These are phyloP conservation scores for Limanda limanda DNA, from an alignment of 2,113 vertebrate genomes.

Conservation along the genomic window DNA sequence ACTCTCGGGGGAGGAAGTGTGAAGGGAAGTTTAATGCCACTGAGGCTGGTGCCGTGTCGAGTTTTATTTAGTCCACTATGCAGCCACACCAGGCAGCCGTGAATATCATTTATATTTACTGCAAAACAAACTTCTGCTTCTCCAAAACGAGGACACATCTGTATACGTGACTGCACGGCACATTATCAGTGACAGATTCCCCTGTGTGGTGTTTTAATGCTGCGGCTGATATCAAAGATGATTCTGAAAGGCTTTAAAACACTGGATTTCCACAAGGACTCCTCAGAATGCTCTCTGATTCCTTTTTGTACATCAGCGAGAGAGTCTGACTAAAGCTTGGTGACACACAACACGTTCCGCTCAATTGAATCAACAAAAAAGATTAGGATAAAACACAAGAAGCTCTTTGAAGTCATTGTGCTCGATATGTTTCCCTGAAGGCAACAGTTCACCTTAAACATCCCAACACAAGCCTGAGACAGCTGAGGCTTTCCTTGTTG, in stretches of 20 bases:
- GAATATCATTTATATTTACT: not conserved
- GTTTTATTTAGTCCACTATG: not conserved
- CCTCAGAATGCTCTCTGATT: conserved; percentile 14
- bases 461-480: conserved; percentile 43
- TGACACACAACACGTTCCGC: conserved; percentile 34
- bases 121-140: not conserved
- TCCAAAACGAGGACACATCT: not conserved
- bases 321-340: conserved; percentile 29
- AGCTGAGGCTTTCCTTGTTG: conserved; percentile 42
- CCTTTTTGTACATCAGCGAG: conserved; percentile 20
- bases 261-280: conserved; percentile 11
- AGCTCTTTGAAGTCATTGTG: conserved; percentile 47
- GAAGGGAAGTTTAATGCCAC: not conserved
- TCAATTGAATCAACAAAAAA: conserved; percentile 46
- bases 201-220: conserved; percentile 8
- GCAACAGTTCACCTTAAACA: conserved; percentile 57
- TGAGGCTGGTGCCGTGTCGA: rapidly evolving
- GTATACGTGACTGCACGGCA: not conserved
- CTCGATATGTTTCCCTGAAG: conserved; percentile 63
- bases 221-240: conserved; percentile 6
- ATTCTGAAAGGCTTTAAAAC: conserved; percentile 11
- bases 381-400: conserved; percentile 42
- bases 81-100: not conserved
- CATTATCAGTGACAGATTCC: not conserved
- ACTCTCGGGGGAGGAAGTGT: not conserved